Base-by-base conservation (phyloP, 2,888 invertebrate species). In the Dilophus febrilis region DNA sequence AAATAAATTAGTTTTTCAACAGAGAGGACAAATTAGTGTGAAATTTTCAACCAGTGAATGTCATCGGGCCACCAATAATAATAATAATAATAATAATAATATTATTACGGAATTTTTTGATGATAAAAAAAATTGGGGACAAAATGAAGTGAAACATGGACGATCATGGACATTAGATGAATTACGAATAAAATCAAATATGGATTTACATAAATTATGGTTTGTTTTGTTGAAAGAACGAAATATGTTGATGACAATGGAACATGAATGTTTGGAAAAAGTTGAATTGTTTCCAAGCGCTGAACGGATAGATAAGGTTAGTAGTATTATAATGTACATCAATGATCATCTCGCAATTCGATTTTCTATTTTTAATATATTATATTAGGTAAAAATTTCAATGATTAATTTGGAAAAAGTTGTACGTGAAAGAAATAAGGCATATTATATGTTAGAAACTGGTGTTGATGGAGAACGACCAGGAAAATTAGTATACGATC, bases 231-330 rank as follows among this genome's bases (percentile, higher is more conserved):
- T 95, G 39, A 99, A 97, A 65, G 98, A 99, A 64, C 71, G 80
- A 40, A 98, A 99, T 59, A 95, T 97, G 95, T 66, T 98, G 14
- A 62, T 88, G 46, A 95, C 97, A 2, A 94, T 97, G 95, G 87
- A 94, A 63, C 73, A 86, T 45, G 82, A 80, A 57, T 72, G 74
- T 60, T 74, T 77, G 37, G 61, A 71, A 31, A 65, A 76, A 53
- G 61, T 65, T 46, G 66, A 72, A 55, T 47, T 79, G 6, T 86
- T 95, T 58, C 88, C 94, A 2, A 91, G 74, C 62, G 91, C 92
- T 3, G 95, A 97, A 62, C 71, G 95, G 51, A 66, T 91, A 38
- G 91, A 92, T 53, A 95, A 94, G 71, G 85, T 72, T 48, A n/a
- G n/a, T n/a, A n/a, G n/a, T n/a, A n/a, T n/a, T n/a, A n/a, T n/a